These are phyloP conservation scores for Rhyacichthys aspro DNA, from an alignment of 2,797 vertebrate genomes.

Conservation along the genomic window DNA sequence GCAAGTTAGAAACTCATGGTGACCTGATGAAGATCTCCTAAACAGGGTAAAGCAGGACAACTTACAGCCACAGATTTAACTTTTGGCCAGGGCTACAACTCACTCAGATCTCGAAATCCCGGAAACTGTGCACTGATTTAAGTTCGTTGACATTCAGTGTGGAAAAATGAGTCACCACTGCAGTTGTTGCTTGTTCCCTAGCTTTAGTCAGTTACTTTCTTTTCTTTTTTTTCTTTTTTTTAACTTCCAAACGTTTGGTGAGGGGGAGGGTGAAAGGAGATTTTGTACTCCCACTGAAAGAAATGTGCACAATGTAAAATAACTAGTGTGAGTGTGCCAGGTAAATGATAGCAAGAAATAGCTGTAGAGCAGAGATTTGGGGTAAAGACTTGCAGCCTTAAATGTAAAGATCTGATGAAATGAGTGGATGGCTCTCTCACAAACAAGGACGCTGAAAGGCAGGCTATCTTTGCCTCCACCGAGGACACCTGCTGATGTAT, in stretches of 20 bases:
- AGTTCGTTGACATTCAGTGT: slow-evolving; percentile 44
- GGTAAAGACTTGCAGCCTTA: slow-evolving; percentile 64
- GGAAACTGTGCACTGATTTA: slow-evolving; percentile 29
- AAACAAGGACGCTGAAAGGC: slow-evolving; percentile 45
- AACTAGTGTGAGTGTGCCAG: slow-evolving; percentile 13
- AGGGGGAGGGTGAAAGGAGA: slow-evolving; percentile 33
- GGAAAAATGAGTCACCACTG: slow-evolving; percentile 53
- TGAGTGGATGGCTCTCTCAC: slow-evolving; percentile 14
- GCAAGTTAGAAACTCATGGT: slow-evolving; percentile 4
- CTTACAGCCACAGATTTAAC: too few species aligned
- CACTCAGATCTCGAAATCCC: too few species aligned
- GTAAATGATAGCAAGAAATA: slow-evolving; percentile 11
- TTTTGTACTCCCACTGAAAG: slow-evolving; percentile 53
- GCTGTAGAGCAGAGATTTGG: slow-evolving; percentile 30
- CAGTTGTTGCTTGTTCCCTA: slow-evolving; percentile 70
- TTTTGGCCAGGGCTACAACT: too few species aligned
- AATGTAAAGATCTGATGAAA: slow-evolving; percentile 37
- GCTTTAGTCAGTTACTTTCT: slow-evolving; percentile 61
- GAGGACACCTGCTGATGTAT: slow-evolving; percentile 35
- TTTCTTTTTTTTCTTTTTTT: slow-evolving; percentile 54
- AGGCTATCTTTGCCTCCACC: slow-evolving; percentile 41
- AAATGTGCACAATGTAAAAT: slow-evolving; percentile 70
- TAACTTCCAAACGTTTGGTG: slow-evolving; percentile 46
- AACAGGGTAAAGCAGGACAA: too few species aligned
- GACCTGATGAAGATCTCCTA: too few species aligned